Base-by-base conservation (phyloP, 2,113 vertebrate species). In the Thymallus thymallus region DNA sequence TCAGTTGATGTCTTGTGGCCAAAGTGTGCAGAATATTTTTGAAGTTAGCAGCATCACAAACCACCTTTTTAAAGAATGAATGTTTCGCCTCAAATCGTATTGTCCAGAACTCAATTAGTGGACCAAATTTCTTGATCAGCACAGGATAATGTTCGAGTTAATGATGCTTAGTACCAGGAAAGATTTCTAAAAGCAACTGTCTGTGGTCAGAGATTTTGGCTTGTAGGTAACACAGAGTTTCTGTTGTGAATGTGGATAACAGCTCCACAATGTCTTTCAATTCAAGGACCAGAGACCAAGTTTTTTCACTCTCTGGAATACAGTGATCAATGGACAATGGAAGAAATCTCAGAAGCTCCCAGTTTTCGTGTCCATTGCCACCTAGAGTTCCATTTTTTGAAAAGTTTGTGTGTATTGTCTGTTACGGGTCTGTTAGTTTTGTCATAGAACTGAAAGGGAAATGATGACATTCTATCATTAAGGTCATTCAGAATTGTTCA, bases 1-100 rank as follows among this genome's bases (percentile, higher is more conserved):
- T 70, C 0, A 78, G 65, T 20, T 82, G 84, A 77, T 84, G 84
- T 74, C n/a, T n/a, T n/a, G n/a, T n/a, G n/a, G n/a, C n/a, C n/a
- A n/a, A n/a, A n/a, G n/a, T n/a, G n/a, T 24, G 77, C 22, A 78
- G 16, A 78, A 80, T 35, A 22, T 80, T n/a, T n/a, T n/a, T n/a
- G n/a, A n/a, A n/a, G n/a, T 78, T 78, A 5, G 14, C 6, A 10
- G 70, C 23, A 32, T 83, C 35, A 2, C 1, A 65, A 1, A 83
- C 68, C 3, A 79, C 29, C 5, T 76, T 83, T 73, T 77, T 77
- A 69, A 84, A 81, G 22, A 83, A 82, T 10, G 35, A 76, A 76
- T 80, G 78, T 63, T 78, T 80, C 2, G 68, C 79, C 69, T 83
- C 76, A 80, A 86, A 86, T 10, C 65, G 5, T 3, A 82, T 78